Base-by-base conservation (phyloP, 2,797 vertebrate genomes). In the Chromis chromis region DNA sequence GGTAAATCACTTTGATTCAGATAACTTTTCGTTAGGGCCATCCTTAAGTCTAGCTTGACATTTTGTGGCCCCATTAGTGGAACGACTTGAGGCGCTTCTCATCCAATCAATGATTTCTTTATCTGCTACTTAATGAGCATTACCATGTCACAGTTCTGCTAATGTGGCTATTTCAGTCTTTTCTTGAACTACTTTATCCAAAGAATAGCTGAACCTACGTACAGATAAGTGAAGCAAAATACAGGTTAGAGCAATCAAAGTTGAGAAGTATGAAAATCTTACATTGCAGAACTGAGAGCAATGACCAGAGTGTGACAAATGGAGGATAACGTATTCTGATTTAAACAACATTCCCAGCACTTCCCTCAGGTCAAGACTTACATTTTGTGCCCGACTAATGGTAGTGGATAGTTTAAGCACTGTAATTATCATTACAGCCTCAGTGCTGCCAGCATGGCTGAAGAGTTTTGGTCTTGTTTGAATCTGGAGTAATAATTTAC, bases 401-500 rank as follows among this genome's bases (percentile, higher is more conserved):
- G 19, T 21, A 49, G 46, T 22, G 19, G 46, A 49, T 49, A 21
- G 8, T 21, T 49, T 49, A 49, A 49, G 46, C 46, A 21, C 46
- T 21, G n/a, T 49, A 49, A 19, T 33, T 22, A 57, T 40, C 67
- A 50, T 73, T 52, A 19, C 49, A 42, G 42, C 36, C 52, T 67
- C 31, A 40, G 22, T 39, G 17, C 40, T 39, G 25, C 49, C 21
- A 24, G 65, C 40, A 46, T 6, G 50, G 22, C 64, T 67, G 21
- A 27, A 17, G 28, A 59, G 22, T 44, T 53, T 36, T 25, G 36
- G 21, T 55, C 31, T 55, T 40, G 22, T 61, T 48, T 48, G 13
- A 60, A 48, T 58, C 24, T 28, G 21, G 48, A 42, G 70, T 54
- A 58, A 58, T 54, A 54, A 52, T 61, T 74, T 54, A 55, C 55